These are phyloP conservation scores for Tigriopus japonicus DNA, from an alignment of 1,140 invertebrate species.

Conservation along the genomic window DNA sequence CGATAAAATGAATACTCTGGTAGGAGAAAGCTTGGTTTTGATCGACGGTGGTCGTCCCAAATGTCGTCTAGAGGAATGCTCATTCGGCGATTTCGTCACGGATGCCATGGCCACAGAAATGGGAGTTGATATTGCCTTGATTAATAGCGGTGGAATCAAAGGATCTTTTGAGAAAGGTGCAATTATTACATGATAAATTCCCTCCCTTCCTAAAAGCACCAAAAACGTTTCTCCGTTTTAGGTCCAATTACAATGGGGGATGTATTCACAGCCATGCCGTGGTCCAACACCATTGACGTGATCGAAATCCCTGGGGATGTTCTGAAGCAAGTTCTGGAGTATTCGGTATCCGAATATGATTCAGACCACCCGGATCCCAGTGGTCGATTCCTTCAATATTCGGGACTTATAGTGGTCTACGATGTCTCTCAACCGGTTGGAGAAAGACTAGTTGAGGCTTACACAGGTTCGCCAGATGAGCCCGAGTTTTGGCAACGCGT, in stretches of 20 bases:
- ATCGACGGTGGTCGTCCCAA: constrained; percentile 27
- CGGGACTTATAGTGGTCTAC: constrained; percentile 32
- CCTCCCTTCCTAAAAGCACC: too few species aligned
- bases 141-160: constrained; percentile 51
- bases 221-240: too few species aligned
- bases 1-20: constrained; percentile 1
- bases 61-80: constrained; percentile 56
- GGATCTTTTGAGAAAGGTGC: constrained; percentile 33
- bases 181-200: too few species aligned
- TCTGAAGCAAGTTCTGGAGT: constrained; percentile 39
- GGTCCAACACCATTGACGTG: constrained; percentile 44
- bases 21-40: constrained; percentile 22
- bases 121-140: constrained; percentile 41
- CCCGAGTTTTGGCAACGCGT: constrained; percentile 35
- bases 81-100: constrained; percentile 58
- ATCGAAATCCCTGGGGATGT: constrained; percentile 40
- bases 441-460: constrained; percentile 33
- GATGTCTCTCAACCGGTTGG: constrained; percentile 34
- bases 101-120: constrained; percentile 45
- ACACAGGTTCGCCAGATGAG: constrained; percentile 36
- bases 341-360: constrained; percentile 33
- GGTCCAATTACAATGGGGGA: constrained; percentile 40
- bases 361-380: constrained; percentile 30
- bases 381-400: constrained; percentile 41
- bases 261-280: constrained; percentile 42